Conservation (phyloP, 2,113 vertebrate genomes). For the Halichoeres trimaculatus region DNA sequence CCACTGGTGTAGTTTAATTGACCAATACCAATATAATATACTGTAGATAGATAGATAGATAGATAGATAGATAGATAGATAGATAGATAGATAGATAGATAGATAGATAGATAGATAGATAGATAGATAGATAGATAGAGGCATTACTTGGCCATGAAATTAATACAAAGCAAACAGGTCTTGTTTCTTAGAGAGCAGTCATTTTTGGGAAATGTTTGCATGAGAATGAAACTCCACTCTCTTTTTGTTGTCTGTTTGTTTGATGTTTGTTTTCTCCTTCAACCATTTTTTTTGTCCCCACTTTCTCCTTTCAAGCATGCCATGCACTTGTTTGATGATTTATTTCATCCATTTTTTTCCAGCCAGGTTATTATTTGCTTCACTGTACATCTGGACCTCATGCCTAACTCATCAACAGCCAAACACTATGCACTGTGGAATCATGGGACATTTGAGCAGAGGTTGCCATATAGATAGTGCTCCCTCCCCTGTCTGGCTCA, state of each 20-base stretch:
- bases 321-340: conserved; percentile 26
- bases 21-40: too few species aligned
- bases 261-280: neutral
- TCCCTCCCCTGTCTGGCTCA: conserved; percentile 24
- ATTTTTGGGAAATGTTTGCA: conserved; percentile 43
- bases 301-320: conserved; percentile 23
- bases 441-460: conserved; percentile 44
- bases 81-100: too few species aligned
- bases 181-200: conserved; percentile 17
- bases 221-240: conserved; percentile 19
- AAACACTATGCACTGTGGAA: conserved; percentile 42
- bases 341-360: conserved; percentile 20
- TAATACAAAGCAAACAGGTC: conserved; percentile 12
- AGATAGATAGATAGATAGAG: neutral
- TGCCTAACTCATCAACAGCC: conserved; percentile 28
- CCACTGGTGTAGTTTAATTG: too few species aligned
- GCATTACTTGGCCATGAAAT: neutral
- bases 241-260: neutral
- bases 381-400: conserved; percentile 31
- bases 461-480: conserved; percentile 25
- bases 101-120: too few species aligned
- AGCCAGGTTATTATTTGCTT: conserved; percentile 39
- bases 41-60: too few species aligned
- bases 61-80: too few species aligned
- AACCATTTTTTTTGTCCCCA: conserved; percentile 22